Base-by-base conservation (phyloP, 2,113 vertebrate species). In the Romanogobio albipinnatus region DNA sequence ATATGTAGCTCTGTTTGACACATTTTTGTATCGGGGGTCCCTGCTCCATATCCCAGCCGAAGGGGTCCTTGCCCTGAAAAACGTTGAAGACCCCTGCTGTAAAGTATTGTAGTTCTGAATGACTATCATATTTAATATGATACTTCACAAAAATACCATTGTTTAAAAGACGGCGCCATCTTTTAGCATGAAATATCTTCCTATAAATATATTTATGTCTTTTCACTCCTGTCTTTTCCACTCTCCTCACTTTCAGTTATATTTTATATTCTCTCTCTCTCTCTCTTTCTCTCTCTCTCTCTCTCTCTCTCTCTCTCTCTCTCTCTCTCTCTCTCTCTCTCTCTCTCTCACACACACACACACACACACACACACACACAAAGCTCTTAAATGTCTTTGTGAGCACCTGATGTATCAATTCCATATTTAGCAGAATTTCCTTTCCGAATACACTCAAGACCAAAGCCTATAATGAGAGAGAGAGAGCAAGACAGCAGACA, bases 381-480 rank as follows among this genome's bases (percentile, higher is more conserved):
- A 29, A 29, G 29, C 29, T 29, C 29, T 29, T 29, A 29, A 81
- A 49, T 71, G 79, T 26, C 19, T 75, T 84, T 14, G 22, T 22
- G 19, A 73, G 70, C 70, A 73, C 39, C 76, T 81, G 39, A 36
- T 36, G 68, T 47, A 61, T 24, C 76, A 19, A 43, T 61, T 43
- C 39, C 82, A 66, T 84, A 56, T 84, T 84, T 87, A 80, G 80
- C 58, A 59, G 70, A 43, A 68, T 64, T 84, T 77, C 76, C 76
- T 59, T 49, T 49, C 81, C 64, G 29, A 71, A 61, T 53, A 26
- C 75, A 78, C 47, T 24, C 56, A 10, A 47, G 51, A 75, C 22
- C 14, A 36, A 56, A 56, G 17, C 11, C 13, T 49, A n/a, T 62
- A 61, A 81, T 83, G 49, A 73, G 14, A 58, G 62, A 68, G 15